These are phyloP conservation scores for Phortica okadai DNA, from an alignment of 2,888 invertebrate species.

Conservation along the genomic window DNA sequence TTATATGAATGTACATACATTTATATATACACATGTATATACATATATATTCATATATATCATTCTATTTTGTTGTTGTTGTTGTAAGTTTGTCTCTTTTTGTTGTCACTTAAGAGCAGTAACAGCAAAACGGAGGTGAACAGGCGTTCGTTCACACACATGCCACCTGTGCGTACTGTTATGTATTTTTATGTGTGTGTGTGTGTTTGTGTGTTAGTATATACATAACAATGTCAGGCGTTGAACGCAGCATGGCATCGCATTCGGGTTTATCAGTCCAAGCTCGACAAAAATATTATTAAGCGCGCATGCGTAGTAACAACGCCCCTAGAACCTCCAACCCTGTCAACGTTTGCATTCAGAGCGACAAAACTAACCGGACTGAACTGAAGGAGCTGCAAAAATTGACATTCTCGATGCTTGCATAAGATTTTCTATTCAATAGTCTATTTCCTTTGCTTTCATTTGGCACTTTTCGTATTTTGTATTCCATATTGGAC, in stretches of 20 bases:
- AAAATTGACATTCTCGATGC: neutral
- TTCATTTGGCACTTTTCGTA: neutral
- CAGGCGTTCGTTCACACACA: no score
- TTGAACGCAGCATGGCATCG: no score
- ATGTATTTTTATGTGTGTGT: neutral
- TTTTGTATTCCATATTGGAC: no score
- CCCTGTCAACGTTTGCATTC: neutral
- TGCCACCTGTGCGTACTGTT: no score
- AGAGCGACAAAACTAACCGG: neutral
- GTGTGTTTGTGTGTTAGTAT: neutral
- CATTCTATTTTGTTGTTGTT: neutral
- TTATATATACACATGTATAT: neutral
- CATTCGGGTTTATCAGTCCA: no score
- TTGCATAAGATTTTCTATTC: conserved; percentile 18
- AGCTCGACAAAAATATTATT: neutral
- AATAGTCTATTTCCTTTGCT: neutral
- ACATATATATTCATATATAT: no score
- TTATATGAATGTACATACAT: neutral
- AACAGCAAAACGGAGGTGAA: neutral
- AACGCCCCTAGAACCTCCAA: neutral
- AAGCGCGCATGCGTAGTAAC: neutral
- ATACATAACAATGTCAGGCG: neutral
- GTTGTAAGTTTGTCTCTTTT: neutral
- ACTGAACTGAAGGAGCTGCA: neutral
- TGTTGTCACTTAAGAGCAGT: neutral